Conservation (phyloP, 2,797 vertebrate genomes). For the Phrynocephalus vlangalii region DNA sequence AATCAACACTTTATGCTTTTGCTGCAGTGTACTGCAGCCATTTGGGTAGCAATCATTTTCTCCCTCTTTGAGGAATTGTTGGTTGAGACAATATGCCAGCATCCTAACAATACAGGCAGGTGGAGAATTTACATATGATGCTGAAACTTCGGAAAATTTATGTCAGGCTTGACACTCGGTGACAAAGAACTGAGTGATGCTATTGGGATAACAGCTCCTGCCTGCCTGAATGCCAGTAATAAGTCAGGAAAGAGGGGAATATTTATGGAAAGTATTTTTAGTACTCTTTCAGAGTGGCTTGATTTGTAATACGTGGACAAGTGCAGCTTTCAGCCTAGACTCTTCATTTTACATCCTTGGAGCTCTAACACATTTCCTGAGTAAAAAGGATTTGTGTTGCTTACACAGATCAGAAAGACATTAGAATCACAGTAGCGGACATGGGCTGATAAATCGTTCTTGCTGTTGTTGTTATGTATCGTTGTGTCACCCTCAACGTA, state of each 20-base stretch:
- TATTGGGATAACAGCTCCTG: background rate
- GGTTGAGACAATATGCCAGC: background rate
- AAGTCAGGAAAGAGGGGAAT: background rate
- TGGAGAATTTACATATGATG: background rate
- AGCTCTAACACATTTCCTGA: background rate
- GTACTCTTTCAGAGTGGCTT: background rate
- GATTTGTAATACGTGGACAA: conserved; percentile 5
- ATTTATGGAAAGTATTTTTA: background rate
- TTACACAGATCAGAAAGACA: background rate
- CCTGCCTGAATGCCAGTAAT: conserved; percentile 6
- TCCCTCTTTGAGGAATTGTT: background rate
- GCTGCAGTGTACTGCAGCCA: background rate
- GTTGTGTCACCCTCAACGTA: too few species aligned
- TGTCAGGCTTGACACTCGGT: background rate
- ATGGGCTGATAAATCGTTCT: background rate
- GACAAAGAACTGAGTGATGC: conserved; percentile 15
- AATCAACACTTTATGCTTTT: background rate
- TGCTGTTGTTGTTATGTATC: too few species aligned
- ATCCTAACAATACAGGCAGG: background rate
- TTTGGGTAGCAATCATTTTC: background rate
- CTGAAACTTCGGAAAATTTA: background rate
- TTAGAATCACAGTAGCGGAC: background rate
- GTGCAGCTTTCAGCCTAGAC: background rate
- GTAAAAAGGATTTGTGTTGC: too few species aligned
- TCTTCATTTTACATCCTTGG: background rate